Evolutionary conservation across 92 coral and sea anemone genomes (phyloP).

Genomic region (Palythoa heliodiscus): DNA sequence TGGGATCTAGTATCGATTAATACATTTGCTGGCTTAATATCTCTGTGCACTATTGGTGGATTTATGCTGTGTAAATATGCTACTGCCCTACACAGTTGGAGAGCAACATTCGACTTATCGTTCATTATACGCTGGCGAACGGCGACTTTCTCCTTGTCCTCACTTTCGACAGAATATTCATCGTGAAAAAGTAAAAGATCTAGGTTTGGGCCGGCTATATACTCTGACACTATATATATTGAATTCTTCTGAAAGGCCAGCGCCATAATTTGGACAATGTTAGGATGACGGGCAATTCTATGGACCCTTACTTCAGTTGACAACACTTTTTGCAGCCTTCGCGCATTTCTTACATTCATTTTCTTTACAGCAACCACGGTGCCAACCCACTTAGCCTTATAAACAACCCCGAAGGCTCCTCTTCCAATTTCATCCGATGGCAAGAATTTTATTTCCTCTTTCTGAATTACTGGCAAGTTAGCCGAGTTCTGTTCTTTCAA

Average conservation of each 20-base stretch:
- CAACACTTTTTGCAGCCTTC: background rate
- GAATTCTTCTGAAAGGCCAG: slow-evolving; percentile 1
- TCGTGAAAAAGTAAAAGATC: slow-evolving; percentile 6
- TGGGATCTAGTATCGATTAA: slow-evolving; percentile 3
- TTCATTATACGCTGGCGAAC: background rate
- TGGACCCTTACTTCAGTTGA: background rate
- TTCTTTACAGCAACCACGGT: background rate
- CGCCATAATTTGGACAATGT: background rate
- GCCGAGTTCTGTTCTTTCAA: background rate
- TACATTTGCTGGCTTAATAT: slow-evolving; percentile 1
- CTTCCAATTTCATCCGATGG: background rate
- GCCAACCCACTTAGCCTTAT: background rate
- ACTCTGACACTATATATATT: background rate
- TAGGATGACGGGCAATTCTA: background rate
- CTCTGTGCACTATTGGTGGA: background rate
- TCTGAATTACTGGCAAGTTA: background rate
- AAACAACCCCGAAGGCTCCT: background rate
- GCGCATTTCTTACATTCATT: background rate
- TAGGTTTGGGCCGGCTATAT: slow-evolving; percentile 1
- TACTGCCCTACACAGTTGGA: background rate
- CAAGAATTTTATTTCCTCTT: background rate
- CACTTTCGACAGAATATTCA: background rate
- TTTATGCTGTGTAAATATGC: slow-evolving; percentile 3
- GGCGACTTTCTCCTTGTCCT: slow-evolving; percentile 6
- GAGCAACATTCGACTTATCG: background rate